Base-by-base conservation (phyloP, 1,140 invertebrate genomes). In the Euschistus heros region DNA sequence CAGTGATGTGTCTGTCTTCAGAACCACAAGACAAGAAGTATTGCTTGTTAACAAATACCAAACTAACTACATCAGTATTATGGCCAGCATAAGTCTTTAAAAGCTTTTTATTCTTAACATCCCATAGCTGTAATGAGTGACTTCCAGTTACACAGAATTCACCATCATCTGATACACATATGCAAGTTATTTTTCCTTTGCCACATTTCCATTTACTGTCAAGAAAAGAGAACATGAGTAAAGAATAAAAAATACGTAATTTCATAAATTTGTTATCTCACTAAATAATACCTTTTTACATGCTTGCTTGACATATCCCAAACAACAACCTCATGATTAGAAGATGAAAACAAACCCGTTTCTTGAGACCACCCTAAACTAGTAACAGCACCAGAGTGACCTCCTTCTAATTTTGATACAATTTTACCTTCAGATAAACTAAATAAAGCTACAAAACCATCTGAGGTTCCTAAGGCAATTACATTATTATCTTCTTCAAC, bases 161-260 rank as follows among this genome's bases (percentile, higher is more conserved):
- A 17, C 63, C 67, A 27, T 68, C 52, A 1, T 62, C 59, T 0
- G 59, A 62, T 7, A 65, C 59, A 37, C 44, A 50, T 5, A 68
- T 17, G 24, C 47, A 62, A 13, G 30, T 55, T 17, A 61, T 62
- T 59, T 60, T 68, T 8, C 46, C 63, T 27, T 67, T 67, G 6
- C 64, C 63, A 47, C 59, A 63, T 55, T 65, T 68, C 63, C 63
- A 68, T 65, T 65, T 65, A 22, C 67, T 68, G 62, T 2, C 52
- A 68, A 37, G 3, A 59, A 26, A 55, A 54, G 7, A 64, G 24
- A 30, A 63, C 13, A 42, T 7, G 6, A 6, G 42, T 13, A 61
- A 10, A 37, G 4, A 27, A 61, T 15, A 8, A 42, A 59, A n/a
- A 27, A 59, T 5, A 27, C 5, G 55, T 33, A 26, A 7, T 10